Evolutionary conservation across 2,888 invertebrate genomes (phyloP).

Genomic region (Hypsopygia costalis): DNA sequence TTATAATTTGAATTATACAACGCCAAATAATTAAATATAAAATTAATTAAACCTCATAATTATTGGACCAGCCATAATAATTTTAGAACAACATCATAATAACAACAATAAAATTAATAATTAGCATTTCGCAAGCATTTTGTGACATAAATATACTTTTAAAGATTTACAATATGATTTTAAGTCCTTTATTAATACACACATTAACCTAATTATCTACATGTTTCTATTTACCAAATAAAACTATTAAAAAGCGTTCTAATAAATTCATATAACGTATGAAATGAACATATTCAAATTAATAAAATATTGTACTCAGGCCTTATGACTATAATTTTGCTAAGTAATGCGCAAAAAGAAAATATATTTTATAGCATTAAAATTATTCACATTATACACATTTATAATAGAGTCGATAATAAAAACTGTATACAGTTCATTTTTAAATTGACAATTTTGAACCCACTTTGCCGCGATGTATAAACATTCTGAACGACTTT

Average conservation of each 20-base stretch:
- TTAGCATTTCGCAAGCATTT: constrained; percentile 28
- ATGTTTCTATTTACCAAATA: constrained; percentile 32
- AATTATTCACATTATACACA: constrained; percentile 46
- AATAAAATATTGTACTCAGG: constrained; percentile 11
- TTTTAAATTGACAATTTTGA: constrained; percentile 30
- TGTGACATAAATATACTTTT: constrained; percentile 23
- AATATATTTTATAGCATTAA: constrained; percentile 24
- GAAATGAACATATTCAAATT: constrained; percentile 30
- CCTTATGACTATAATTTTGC: constrained; percentile 12
- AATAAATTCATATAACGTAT: constrained; percentile 34
- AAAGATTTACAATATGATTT: constrained; percentile 10
- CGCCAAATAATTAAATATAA: neutral
- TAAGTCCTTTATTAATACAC: constrained; percentile 37
- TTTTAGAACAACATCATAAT: constrained; percentile 23
- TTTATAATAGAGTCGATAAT: constrained; percentile 12
- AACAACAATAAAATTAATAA: constrained; percentile 21
- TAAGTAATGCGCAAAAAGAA: constrained; percentile 16
- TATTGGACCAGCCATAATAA: constrained; percentile 42
- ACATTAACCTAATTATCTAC: constrained; percentile 34
- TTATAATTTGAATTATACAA: neutral
- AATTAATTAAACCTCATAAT: constrained; percentile 5
- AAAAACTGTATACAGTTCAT: constrained; percentile 17
- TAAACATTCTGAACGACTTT: constrained; percentile 7
- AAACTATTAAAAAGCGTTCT: constrained; percentile 13
- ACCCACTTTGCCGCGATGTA: constrained; percentile 22